Evolutionary conservation across 2,113 vertebrate species (phyloP).

Genomic region (Callaeas wilsoni): DNA sequence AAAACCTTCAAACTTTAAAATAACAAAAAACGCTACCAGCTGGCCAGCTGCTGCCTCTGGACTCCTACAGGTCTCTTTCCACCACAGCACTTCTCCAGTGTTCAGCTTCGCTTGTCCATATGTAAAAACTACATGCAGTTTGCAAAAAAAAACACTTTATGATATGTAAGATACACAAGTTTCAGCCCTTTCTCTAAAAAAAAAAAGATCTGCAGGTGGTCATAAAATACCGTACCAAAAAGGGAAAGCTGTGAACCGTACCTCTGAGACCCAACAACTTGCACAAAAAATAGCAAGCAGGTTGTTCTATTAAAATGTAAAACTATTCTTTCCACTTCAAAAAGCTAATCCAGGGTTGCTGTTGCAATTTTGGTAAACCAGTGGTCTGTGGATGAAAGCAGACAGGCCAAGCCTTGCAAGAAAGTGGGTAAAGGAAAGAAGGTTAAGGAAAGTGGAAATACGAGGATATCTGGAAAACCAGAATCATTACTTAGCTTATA

Average conservation of each 20-base stretch:
- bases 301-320: not conserved
- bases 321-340: not conserved
- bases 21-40: not conserved
- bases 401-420: not conserved
- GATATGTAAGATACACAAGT: not conserved
- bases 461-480: not conserved
- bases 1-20: not conserved
- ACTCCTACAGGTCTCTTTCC: not conserved
- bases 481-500: not conserved
- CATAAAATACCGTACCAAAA: not conserved
- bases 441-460: not conserved
- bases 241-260: not conserved
- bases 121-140: not conserved
- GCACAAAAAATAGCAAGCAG: fast-evolving
- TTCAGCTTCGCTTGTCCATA: not conserved
- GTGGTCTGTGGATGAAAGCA: not conserved
- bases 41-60: not conserved
- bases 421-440: not conserved
- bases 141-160: not conserved
- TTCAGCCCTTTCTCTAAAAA: not conserved
- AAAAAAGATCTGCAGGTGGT: not conserved
- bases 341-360: not conserved
- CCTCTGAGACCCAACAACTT: not conserved
- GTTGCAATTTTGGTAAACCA: not conserved
- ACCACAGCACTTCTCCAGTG: not conserved